phyloP scores from a whole-genome alignment of 2,113 vertebrate species.

The Microtus ochrogaster region DNA sequence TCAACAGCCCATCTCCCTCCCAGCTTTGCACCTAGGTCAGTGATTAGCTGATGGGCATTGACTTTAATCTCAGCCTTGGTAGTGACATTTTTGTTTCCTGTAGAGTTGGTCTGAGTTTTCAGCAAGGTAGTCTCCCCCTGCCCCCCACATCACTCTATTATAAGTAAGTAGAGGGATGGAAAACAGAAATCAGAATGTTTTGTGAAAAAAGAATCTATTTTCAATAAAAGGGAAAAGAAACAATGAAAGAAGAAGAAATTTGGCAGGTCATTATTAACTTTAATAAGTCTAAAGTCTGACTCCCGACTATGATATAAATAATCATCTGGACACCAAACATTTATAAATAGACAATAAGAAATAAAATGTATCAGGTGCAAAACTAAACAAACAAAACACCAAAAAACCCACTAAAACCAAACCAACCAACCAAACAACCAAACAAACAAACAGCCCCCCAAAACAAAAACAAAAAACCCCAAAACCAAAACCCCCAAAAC shows the following conservation, averaged over 20 bases:
- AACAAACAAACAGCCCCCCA: neutral
- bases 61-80: neutral
- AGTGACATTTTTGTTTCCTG: neutral
- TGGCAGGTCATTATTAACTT: neutral
- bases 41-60: neutral
- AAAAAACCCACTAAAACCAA: neutral
- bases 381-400: neutral
- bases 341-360: neutral
- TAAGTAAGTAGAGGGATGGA: neutral
- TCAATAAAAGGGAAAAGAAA: neutral
- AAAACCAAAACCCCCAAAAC: neutral
- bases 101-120: neutral
- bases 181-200: neutral
- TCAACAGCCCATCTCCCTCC: neutral
- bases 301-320: neutral
- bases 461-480: neutral
- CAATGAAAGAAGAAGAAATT: neutral
- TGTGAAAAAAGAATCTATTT: neutral
- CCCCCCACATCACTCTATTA: neutral
- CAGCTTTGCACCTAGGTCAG: neutral
- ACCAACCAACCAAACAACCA: neutral
- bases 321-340: neutral
- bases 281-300: neutral
- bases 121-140: accelerated
- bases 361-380: neutral